Evolutionary conservation across 2,888 invertebrate species (phyloP), one percentile per base, ranked within the genome.

Genomic region (Drosophila infuscata): DNA sequence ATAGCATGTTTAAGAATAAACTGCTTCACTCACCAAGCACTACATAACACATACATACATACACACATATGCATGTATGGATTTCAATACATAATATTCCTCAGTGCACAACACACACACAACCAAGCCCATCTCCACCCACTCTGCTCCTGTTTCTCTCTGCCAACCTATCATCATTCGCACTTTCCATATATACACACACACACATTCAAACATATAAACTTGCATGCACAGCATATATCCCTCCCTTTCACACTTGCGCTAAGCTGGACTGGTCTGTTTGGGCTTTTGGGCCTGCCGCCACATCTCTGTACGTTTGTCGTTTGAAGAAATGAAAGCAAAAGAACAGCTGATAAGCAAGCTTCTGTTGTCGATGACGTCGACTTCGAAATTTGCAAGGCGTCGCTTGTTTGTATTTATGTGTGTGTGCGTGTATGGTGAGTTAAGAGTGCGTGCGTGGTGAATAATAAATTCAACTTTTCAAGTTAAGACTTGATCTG

Each of bases 271-370:
- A 62, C 59, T 74, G 57, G 32, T 29, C 46, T 15, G 46, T 46
- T 46, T 59, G 48, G 41, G 59, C 35, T 53, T 67, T 46, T 75
- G 57, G 49, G 48, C 54, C 38, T 76, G 76, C 76, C 79, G 76
- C 76, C 79, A 79, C 76, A 69, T 75, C 75, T 77, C 51, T 57
- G 61, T 54, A 56, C 52, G 61, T 58, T 51, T 73, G 56, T 70
- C 77, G 54, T 81, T 67, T 74, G 54, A 78, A 66, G 71, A 65
- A 83, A 78, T 61, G 54, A 81, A 83, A 64, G 78, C 69, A 80
- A 86, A 74, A 74, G 68, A 74, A 83, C 83, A 83, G 74, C 87
- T 82, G 83, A 86, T 86, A 83, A 70, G 81, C 81, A 61, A 53
- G 51, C 64, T 58, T 61, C 51, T 46, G 66, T 33, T 25, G 81